Conservation (phyloP, 2,113 vertebrate species). For the Hiodon tergisus region DNA sequence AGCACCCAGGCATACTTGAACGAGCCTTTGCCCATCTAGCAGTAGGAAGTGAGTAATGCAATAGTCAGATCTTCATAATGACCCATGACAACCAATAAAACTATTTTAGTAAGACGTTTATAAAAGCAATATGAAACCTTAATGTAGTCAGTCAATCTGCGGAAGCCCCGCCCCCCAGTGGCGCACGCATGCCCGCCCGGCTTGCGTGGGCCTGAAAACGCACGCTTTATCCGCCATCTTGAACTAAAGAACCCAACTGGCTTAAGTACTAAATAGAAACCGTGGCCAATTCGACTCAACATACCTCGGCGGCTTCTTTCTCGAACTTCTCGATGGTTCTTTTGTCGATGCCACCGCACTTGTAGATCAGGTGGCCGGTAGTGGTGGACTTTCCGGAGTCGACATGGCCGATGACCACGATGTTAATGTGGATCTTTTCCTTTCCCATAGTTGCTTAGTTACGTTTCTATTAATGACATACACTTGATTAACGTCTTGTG, state of each 20-base stretch:
- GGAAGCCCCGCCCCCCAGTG: conserved; percentile 44
- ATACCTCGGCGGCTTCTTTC: conserved; percentile 72
- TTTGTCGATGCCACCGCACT: conserved; percentile 76
- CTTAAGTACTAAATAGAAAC: not conserved
- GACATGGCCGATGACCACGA: conserved; percentile 79
- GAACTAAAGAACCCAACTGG: not conserved
- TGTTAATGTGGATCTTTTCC: conserved; percentile 74
- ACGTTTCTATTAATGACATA: conserved; percentile 43
- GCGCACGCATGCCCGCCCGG: conserved; percentile 44
- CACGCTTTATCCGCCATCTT: conserved; percentile 67
- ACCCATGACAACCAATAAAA: not conserved
- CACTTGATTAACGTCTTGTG: too few species aligned
- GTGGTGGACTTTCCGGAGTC: conserved; percentile 76
- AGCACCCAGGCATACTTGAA: conserved; percentile 78
- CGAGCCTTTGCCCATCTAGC: conserved; percentile 75
- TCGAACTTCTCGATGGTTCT: conserved; percentile 78
- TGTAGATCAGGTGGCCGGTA: conserved; percentile 75
- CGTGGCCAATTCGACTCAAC: not conserved
- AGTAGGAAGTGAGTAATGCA: not conserved
- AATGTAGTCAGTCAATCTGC: conserved; percentile 31
- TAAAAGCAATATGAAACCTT: conserved; percentile 15
- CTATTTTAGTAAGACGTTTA: not conserved
- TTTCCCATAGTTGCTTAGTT: conserved; percentile 62
- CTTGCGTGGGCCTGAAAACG: conserved; percentile 30
- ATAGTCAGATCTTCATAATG: too few species aligned